These are phyloP conservation scores for Atta colombica DNA, from an alignment of 1,140 invertebrate genomes.

Conservation along the genomic window DNA sequence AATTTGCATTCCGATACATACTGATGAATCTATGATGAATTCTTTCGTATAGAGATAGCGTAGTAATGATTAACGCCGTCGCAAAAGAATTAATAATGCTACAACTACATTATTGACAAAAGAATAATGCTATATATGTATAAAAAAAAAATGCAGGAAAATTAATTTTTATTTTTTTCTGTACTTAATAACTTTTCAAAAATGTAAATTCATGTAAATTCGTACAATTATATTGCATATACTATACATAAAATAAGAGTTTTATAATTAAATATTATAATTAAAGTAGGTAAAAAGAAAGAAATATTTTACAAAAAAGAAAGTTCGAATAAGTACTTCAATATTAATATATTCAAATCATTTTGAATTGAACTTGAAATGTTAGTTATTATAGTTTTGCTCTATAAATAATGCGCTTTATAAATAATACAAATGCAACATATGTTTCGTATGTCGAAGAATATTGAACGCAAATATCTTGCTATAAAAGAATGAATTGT, in stretches of 20 bases:
- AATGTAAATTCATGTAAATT: not conserved
- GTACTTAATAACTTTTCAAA: not conserved
- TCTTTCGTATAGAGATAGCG: too few relatives aligned
- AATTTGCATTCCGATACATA: too few relatives aligned
- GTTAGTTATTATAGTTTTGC: not conserved
- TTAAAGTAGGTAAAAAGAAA: not conserved
- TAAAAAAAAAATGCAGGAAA: not conserved
- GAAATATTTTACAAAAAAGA: not conserved
- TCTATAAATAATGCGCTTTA: not conserved
- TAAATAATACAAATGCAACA: not conserved
- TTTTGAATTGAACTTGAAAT: not conserved
- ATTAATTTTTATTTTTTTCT: not conserved
- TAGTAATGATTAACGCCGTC: too few relatives aligned
- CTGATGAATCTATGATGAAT: too few relatives aligned
- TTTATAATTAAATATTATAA: not conserved
- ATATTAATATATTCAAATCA: constrained; percentile 2
- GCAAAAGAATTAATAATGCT: not conserved
- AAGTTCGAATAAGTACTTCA: not conserved
- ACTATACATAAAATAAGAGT: not conserved
- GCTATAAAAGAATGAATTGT: not conserved
- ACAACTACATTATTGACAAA: not conserved
- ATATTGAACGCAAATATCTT: not conserved
- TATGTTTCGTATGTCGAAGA: not conserved
- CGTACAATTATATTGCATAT: not conserved
- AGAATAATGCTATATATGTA: too few relatives aligned